A percentile compares a stretch with the other conserved stretches of the same genome.
Conservation (phyloP, 2,797 vertebrate species). For the Labeo calbasu region DNA sequence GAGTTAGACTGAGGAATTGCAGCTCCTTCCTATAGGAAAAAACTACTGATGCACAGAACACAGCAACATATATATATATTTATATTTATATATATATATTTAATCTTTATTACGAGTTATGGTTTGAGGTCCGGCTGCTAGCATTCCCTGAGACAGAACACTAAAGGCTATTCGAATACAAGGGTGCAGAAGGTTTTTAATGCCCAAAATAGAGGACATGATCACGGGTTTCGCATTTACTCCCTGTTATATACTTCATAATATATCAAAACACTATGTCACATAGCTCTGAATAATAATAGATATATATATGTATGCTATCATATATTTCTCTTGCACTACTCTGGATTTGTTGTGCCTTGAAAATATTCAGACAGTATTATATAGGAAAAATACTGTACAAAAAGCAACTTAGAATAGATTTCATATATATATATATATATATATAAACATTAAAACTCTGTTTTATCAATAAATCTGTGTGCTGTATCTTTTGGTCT, state of each 20-base stretch:
- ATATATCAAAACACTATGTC: conserved; percentile 76
- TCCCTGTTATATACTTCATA: conserved; percentile 75
- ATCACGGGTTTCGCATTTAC: conserved; percentile 56
- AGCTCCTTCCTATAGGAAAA: neutral
- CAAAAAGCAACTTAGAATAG: conserved; percentile 87
- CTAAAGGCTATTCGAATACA: conserved; percentile 42
- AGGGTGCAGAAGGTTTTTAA: conserved; percentile 43
- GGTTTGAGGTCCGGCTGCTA: conserved; percentile 37
- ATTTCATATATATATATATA: conserved; percentile 66
- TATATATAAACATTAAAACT: conserved; percentile 90
- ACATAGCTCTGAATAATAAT: conserved; percentile 62
- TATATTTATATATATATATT: conserved; percentile 16
- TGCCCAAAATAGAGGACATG: conserved; percentile 35
- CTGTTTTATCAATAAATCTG: conserved; percentile 83
- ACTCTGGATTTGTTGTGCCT: conserved; percentile 79
- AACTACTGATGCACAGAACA: neutral
- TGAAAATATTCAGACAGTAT: conserved; percentile 92
- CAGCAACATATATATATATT: neutral
- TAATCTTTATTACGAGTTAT: neutral
- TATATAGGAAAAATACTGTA: conserved; percentile 97
- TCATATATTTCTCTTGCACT: conserved; percentile 72
- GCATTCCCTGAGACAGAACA: conserved; percentile 45
- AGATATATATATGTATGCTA: conserved; percentile 46
- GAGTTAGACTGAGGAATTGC: neutral
- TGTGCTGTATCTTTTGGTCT: conserved; percentile 87